These are phyloP conservation scores for Patella vulgata DNA, from an alignment of 1,140 invertebrate species.

Conservation along the genomic window DNA sequence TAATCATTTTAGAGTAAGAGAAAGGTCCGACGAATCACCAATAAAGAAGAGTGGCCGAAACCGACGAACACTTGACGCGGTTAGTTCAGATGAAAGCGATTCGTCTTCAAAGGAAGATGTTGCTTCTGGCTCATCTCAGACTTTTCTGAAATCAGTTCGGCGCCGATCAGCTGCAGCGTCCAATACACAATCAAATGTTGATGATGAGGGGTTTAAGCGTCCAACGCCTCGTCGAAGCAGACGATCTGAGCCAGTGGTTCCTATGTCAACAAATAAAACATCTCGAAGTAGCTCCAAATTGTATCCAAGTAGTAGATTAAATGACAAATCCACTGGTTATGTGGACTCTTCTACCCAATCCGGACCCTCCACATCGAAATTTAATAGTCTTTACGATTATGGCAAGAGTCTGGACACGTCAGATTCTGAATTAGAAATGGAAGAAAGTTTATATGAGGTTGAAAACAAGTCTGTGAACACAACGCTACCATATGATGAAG, in stretches of 20 bases:
- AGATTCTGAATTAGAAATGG: constrained; percentile 45
- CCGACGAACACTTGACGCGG: not conserved
- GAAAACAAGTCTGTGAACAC: constrained; percentile 56
- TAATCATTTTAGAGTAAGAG: constrained; percentile 50
- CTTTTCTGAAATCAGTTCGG: constrained; percentile 21
- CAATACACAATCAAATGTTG: constrained; percentile 1
- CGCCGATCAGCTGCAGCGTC: not conserved
- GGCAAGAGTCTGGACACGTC: constrained; percentile 44
- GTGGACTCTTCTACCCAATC: too few species aligned
- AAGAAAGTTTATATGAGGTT: constrained; percentile 52
- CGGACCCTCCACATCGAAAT: constrained; percentile 8
- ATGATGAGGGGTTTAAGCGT: too few species aligned
- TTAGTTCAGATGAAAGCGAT: constrained; percentile 30
- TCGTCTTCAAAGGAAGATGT: too few species aligned
- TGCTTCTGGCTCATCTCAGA: constrained; percentile 18
- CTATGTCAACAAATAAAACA: too few species aligned
- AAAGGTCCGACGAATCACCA: constrained; percentile 17
- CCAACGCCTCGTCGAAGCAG: too few species aligned
- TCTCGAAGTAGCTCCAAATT: too few species aligned
- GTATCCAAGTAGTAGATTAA: too few species aligned
- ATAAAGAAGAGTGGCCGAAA: constrained; percentile 18
- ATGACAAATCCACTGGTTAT: too few species aligned
- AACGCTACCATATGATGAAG: constrained; percentile 37
- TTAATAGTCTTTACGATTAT: too few species aligned
- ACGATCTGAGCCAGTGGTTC: too few species aligned